phyloP scores from a whole-genome alignment of 1,140 invertebrate species.

The Atopsyche davidsoni region DNA sequence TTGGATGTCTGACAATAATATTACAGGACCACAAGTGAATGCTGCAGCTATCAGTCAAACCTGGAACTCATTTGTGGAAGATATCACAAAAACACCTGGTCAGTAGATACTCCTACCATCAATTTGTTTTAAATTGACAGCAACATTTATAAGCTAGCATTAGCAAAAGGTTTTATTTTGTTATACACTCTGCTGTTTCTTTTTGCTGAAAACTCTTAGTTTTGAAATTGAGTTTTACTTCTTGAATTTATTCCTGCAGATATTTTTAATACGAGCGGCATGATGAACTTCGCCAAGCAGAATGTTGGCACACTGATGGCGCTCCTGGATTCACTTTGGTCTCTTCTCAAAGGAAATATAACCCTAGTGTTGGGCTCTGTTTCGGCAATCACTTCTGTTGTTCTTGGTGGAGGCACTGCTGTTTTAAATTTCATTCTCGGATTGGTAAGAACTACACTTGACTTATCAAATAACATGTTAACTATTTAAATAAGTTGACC shows the following conservation, averaged over 20 bases:
- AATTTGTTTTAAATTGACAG: too few relatives aligned
- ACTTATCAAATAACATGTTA: background rate
- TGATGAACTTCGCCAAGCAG: slow-evolving; percentile 79
- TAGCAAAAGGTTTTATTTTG: too few relatives aligned
- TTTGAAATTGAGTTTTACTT: too few relatives aligned
- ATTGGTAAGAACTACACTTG: slow-evolving; percentile 64
- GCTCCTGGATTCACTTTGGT: slow-evolving; percentile 89
- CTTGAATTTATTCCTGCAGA: too few relatives aligned
- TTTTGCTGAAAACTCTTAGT: too few relatives aligned
- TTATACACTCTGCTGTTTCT: too few relatives aligned
- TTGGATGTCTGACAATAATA: slow-evolving; percentile 64
- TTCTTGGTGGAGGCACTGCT: slow-evolving; percentile 89
- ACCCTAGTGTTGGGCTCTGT: slow-evolving; percentile 82
- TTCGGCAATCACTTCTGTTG: slow-evolving; percentile 77
- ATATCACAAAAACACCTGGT: slow-evolving; percentile 67
- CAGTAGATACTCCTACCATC: slow-evolving; percentile 24
- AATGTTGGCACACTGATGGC: slow-evolving; percentile 89
- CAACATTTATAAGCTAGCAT: too few relatives aligned
- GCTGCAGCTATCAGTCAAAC: slow-evolving; percentile 60
- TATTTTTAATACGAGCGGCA: slow-evolving; percentile 66
- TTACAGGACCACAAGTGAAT: slow-evolving; percentile 62
- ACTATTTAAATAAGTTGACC: slow-evolving; percentile 8
- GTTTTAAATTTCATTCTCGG: slow-evolving; percentile 90
- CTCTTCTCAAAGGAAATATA: slow-evolving; percentile 86
- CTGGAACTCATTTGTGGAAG: slow-evolving; percentile 67